Evolutionary conservation across 2,797 vertebrate species (phyloP).

Genomic region (Rhyacichthys aspro): DNA sequence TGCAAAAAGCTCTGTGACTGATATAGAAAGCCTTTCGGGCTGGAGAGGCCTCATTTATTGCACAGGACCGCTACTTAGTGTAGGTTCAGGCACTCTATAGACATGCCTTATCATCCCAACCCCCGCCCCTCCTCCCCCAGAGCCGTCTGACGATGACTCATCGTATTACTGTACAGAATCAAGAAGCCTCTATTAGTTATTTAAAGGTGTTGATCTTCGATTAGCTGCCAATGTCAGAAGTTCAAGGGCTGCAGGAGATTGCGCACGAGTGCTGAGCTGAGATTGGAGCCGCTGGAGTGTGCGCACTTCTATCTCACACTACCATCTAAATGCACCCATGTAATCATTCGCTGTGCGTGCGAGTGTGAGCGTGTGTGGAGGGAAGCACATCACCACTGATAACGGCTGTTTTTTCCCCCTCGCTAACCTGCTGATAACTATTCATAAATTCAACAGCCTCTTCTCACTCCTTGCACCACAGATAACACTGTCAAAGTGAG

Average conservation of each 20-base stretch:
- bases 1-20: slow-evolving; percentile 41
- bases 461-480: slow-evolving; percentile 37
- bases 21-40: slow-evolving; percentile 61
- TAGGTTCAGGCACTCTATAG: slow-evolving; percentile 69
- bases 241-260: slow-evolving; percentile 77
- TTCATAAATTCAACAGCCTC: slow-evolving; percentile 61
- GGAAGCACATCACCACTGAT: slow-evolving; percentile 41
- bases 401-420: slow-evolving; percentile 36
- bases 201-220: slow-evolving; percentile 66
- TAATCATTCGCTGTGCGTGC: slow-evolving; percentile 23
- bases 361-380: slow-evolving; percentile 1
- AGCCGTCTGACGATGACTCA: slow-evolving; percentile 64
- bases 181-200: slow-evolving; percentile 59
- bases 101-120: slow-evolving; percentile 75
- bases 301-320: slow-evolving; percentile 41
- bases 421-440: slow-evolving; percentile 52
- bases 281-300: slow-evolving; percentile 43
- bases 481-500: slow-evolving; percentile 56
- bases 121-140: neutral
- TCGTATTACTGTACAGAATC: slow-evolving; percentile 61
- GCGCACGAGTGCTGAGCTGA: slow-evolving; percentile 42
- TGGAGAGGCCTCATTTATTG: slow-evolving; percentile 68
- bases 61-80: slow-evolving; percentile 69
- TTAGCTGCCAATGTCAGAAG: slow-evolving; percentile 63
- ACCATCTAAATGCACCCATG: slow-evolving; percentile 53